phyloP scores from a whole-genome alignment of 2,113 vertebrate species.

The Nothobranchius furzeri region DNA sequence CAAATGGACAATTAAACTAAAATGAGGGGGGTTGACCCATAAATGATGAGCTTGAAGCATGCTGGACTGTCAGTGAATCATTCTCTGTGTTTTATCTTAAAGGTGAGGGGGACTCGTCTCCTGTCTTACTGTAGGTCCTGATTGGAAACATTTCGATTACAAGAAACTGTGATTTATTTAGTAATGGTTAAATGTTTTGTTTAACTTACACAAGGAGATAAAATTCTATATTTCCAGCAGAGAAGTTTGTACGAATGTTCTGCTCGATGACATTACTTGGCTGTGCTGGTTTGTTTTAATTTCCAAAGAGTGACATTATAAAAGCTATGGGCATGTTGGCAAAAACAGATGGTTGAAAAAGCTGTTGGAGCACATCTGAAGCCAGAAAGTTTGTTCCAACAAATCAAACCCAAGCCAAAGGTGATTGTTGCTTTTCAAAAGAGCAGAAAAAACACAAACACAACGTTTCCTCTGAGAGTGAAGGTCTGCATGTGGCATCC shows the following conservation, averaged over 20 bases:
- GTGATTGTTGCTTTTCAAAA: neutral
- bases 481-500: neutral
- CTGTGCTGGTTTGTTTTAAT: neutral
- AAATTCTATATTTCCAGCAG: neutral
- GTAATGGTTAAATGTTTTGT: neutral
- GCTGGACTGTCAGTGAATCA: conserved; percentile 7
- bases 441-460: neutral
- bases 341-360: neutral
- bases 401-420: neutral
- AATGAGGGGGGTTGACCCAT: conserved; percentile 74
- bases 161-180: conserved; percentile 2
- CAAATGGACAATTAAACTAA: conserved; percentile 78
- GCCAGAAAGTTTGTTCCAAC: conserved; percentile 10
- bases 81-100: conserved; percentile 4
- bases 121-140: conserved; percentile 3
- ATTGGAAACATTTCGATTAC: conserved; percentile 1
- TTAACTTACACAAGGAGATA: too few relatives aligned
- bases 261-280: neutral
- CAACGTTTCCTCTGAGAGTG: neutral
- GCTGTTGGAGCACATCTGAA: neutral
- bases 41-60: conserved; percentile 60
- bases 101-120: neutral
- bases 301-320: neutral
- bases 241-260: neutral
- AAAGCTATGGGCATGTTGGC: neutral